Percentiles rank a stretch among this genome's conserved stretches.
Conservation (phyloP, 2,888 invertebrate genomes). For the Eurois occulta region DNA sequence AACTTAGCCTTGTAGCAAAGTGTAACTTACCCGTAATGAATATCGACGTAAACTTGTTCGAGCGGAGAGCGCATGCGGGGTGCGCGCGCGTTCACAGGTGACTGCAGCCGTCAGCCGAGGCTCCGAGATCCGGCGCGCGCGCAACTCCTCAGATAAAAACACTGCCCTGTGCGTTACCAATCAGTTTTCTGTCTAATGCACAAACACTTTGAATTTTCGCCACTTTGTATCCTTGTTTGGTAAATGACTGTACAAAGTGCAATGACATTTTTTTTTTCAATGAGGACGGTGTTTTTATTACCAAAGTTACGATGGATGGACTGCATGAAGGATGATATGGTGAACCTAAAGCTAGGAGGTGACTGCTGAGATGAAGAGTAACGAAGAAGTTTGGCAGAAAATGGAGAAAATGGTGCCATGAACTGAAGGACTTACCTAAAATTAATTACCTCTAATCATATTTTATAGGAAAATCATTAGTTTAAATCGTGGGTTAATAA, state of each 20-base stretch:
- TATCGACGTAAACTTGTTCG: constrained; percentile 44
- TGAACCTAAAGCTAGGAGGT: neutral
- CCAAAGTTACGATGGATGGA: neutral
- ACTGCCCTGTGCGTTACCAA: constrained; percentile 42
- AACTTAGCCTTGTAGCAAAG: constrained; percentile 15
- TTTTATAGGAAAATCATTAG: neutral
- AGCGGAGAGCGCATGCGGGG: constrained; percentile 58
- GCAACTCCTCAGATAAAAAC: constrained; percentile 60
- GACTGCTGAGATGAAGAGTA: neutral
- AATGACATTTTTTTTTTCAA: neutral
- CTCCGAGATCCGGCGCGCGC: constrained; percentile 42
- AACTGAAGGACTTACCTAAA: too few relatives aligned
- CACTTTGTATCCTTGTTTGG: constrained; percentile 19
- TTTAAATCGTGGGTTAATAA: neutral
- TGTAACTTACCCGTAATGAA: constrained; percentile 52
- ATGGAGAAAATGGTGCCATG: neutral
- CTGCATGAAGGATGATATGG: neutral
- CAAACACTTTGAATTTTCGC: constrained; percentile 30
- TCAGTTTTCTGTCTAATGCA: constrained; percentile 46
- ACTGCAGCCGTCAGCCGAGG: constrained; percentile 57
- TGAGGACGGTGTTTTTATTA: neutral
- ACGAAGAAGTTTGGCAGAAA: neutral
- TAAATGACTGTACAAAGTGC: neutral
- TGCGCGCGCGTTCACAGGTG: constrained; percentile 68
- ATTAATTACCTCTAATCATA: neutral